Conservation (phyloP, 2,797 vertebrate genomes). For the Pantherophis vulpinus region DNA sequence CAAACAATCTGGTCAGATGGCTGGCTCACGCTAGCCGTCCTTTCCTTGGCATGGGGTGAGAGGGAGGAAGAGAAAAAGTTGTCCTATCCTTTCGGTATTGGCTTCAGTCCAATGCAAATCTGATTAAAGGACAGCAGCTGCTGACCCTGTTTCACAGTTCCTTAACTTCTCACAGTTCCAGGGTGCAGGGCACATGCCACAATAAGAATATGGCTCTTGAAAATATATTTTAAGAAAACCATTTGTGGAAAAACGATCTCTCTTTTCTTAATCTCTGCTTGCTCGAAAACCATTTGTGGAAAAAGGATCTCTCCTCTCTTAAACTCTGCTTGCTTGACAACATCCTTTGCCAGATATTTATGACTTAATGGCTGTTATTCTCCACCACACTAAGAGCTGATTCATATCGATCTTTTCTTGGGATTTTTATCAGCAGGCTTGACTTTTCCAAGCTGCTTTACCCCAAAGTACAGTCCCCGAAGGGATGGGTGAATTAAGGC, state of each 20-base stretch:
- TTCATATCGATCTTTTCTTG: neutral
- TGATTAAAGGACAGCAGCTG: neutral
- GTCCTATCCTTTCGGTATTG: neutral
- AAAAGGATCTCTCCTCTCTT: neutral
- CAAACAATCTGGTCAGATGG: neutral
- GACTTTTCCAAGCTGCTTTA: neutral
- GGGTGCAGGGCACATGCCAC: neutral
- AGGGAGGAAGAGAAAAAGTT: neutral
- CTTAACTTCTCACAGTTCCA: neutral
- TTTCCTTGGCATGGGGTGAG: neutral
- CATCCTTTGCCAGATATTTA: neutral
- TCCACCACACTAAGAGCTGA: neutral
- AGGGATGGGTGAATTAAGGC: neutral
- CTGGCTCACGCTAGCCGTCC: neutral
- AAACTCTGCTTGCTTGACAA: neutral
- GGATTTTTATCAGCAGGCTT: neutral
- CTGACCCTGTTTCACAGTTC: neutral
- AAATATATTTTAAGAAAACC: neutral
- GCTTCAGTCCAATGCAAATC: neutral
- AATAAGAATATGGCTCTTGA: neutral
- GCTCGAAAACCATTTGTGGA: neutral
- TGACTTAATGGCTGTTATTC: neutral
- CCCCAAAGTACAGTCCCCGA: neutral
- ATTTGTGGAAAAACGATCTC: neutral
- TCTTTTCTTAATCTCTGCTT: neutral